A percentile compares a stretch with the other conserved stretches of the same genome.
These are phyloP conservation scores for Meloidogyne chitwoodi DNA, from an alignment of 1,140 invertebrate genomes.

Conservation along the genomic window DNA sequence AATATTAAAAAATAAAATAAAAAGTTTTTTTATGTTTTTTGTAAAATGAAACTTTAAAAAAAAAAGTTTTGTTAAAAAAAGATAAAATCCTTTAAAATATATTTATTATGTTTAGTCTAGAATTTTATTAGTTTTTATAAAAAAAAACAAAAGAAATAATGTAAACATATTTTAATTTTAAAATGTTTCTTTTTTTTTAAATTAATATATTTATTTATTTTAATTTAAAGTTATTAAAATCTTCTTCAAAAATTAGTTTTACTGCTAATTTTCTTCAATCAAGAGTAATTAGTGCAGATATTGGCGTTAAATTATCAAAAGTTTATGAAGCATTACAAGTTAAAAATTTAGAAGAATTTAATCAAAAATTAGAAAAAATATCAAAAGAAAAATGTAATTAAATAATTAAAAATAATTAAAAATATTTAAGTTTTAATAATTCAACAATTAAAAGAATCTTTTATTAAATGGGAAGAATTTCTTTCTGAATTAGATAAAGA, in stretches of 20 bases:
- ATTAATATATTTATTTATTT: not conserved
- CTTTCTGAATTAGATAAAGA: constrained; percentile 28
- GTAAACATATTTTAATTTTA: not conserved
- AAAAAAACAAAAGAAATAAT: not conserved
- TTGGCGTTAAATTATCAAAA: constrained; percentile 31
- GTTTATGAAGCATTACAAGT: constrained; percentile 37
- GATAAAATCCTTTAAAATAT: not conserved
- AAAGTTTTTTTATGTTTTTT: not conserved
- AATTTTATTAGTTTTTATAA: too few species aligned
- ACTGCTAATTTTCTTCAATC: constrained; percentile 39
- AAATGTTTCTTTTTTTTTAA: not conserved
- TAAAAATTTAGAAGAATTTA: constrained; percentile 30
- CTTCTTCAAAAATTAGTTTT: constrained; percentile 37
- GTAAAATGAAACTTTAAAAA: not conserved
- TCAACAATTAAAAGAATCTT: constrained; percentile 28
- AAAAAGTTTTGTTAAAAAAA: not conserved
- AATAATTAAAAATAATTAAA: not conserved
- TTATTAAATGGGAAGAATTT: constrained; percentile 37
- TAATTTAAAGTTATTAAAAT: constrained; percentile 17
- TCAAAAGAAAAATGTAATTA: constrained; percentile 15
- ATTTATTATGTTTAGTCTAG: too few species aligned
- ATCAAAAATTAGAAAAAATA: constrained; percentile 35
- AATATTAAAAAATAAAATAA: too few species aligned
- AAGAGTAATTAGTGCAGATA: constrained; percentile 31
- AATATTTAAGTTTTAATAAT: not conserved